Base-by-base conservation (phyloP, 2,888 invertebrate species). In the Heliconius aoede region DNA sequence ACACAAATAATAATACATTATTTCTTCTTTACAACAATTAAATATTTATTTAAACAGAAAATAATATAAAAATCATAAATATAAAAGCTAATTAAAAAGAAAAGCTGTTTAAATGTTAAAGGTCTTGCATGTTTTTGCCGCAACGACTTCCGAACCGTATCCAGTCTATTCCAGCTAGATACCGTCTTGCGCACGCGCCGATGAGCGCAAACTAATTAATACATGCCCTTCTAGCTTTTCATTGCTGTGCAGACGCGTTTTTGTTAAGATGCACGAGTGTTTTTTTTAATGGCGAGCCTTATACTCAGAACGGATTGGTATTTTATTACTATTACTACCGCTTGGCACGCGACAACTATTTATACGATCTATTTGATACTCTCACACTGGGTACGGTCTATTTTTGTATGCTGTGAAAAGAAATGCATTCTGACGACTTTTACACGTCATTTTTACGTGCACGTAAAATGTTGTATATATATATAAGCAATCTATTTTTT, bases 191-290 rank as follows among this genome's bases (percentile, higher is more conserved):
- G 90, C 91, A 90, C 91, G 90, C 90, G 91, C 88, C 88, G 86
- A 80, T 88, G 90, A 84, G 84, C 88, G 87, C 86, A 84, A 80
- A 78, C 87, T 90, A 90, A 91, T 91, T 90, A 90, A 88, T 88
- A 87, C 89, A 84, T 85, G 89, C 90, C 91, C 91, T 91, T 90
- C 87, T 86, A 89, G 86, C 87, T 91, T 88, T 90, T 91, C 88
- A 91, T 91, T 91, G 91, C 86, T 18, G 71, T 21, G 64, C 75
- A 76, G 75, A 76, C 75, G 71, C 68, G 64, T 76, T 76, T 76
- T 76, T 76, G 75, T 76, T 11, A 51, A 74, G 51, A 64, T 26
- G 69, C 62, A 46, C 61, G 28, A 62, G 62, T 61, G 72, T 72
- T 72, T 72, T 72, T 72, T 72, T 72, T 46, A 46, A 61, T 26